Evolutionary conservation across 2,888 invertebrate species (phyloP).

Genomic region (Pasiphila rectangulata): DNA sequence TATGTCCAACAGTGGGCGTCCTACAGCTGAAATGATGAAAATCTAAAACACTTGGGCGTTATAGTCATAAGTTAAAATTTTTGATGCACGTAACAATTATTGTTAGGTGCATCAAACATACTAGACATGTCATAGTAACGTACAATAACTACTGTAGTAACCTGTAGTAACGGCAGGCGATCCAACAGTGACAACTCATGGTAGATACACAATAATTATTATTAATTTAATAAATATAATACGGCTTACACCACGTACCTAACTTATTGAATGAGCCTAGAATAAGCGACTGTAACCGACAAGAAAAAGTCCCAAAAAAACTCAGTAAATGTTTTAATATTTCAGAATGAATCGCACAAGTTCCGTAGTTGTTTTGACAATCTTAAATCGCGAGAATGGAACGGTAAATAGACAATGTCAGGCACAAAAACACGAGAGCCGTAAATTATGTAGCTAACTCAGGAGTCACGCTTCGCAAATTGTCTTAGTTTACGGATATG

Average conservation of each 20-base stretch:
- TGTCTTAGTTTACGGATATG: conserved; percentile 19
- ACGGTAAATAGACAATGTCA: conserved; percentile 32
- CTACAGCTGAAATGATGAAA: too few species aligned
- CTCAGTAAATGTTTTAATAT: conserved; percentile 8
- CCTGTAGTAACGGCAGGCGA: too few species aligned
- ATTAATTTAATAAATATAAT: too few species aligned
- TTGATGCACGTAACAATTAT: too few species aligned
- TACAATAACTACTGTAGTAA: too few species aligned
- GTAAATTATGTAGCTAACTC: conserved; percentile 32
- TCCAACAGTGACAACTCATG: too few species aligned
- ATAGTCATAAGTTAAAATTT: too few species aligned
- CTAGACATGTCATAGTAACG: too few species aligned
- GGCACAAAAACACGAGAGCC: conserved; percentile 34
- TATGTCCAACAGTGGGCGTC: too few species aligned
- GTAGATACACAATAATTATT: too few species aligned
- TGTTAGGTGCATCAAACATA: too few species aligned
- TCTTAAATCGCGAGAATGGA: conserved; percentile 17
- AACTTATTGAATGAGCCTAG: background rate
- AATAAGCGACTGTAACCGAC: conserved; percentile 7
- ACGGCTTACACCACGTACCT: background rate
- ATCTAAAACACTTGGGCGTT: too few species aligned
- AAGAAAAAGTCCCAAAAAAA: conserved; percentile 7
- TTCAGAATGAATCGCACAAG: conserved; percentile 13
- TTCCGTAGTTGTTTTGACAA: conserved; percentile 15
- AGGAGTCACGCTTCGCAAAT: conserved; percentile 29